phyloP scores from a whole-genome alignment of 2,113 vertebrate genomes.

The Pedionomus torquatus region DNA sequence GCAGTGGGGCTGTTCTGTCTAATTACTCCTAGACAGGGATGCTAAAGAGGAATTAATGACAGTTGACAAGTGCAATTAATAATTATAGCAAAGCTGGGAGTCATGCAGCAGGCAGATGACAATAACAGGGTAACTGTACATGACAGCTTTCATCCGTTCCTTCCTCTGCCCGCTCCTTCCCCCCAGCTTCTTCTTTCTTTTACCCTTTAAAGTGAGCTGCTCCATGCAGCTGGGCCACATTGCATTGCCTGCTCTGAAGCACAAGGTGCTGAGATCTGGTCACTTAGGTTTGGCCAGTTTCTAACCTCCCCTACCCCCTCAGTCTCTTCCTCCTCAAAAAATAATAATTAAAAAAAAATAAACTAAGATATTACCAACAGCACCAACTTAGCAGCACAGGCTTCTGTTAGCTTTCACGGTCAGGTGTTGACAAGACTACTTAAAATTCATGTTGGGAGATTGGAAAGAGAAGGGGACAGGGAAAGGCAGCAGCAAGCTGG shows the following conservation, averaged over 20 bases:
- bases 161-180: background rate
- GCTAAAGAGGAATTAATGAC: slow-evolving; percentile 89
- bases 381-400: slow-evolving; percentile 47
- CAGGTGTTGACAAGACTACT: slow-evolving; percentile 89
- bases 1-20: slow-evolving; percentile 81
- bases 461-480: slow-evolving; percentile 79
- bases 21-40: slow-evolving; percentile 83
- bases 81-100: slow-evolving; percentile 85
- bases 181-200: background rate
- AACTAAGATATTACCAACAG: background rate
- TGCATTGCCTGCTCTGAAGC: background rate
- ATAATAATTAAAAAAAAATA: background rate
- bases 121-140: slow-evolving; percentile 78
- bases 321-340: background rate
- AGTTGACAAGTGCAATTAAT: slow-evolving; percentile 91
- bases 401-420: slow-evolving; percentile 75
- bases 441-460: slow-evolving; percentile 89
- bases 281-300: background rate
- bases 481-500: slow-evolving; percentile 76
- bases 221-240: background rate
- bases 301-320: background rate
- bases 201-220: slow-evolving; percentile 64
- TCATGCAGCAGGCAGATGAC: slow-evolving; percentile 82
- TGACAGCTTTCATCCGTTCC: slow-evolving; percentile 76
- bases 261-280: background rate